Evolutionary conservation across 1,140 invertebrate genomes (phyloP).

Genomic region (Lordiphosa stackelbergi): DNA sequence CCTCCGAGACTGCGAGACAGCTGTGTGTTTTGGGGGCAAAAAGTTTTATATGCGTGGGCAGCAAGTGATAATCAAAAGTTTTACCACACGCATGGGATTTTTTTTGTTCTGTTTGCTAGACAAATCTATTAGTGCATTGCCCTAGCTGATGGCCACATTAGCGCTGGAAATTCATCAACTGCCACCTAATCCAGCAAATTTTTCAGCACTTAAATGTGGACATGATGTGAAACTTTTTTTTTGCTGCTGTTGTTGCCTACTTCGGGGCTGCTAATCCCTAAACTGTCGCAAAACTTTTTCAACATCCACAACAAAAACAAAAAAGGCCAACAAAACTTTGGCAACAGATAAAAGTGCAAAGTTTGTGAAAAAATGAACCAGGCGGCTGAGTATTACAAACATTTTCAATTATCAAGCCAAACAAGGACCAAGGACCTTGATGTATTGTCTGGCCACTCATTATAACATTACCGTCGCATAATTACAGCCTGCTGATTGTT

Average conservation of each 20-base stretch:
- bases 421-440: conserved; percentile 50
- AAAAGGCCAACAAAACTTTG: conserved; percentile 59
- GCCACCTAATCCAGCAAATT: conserved; percentile 67
- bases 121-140: conserved; percentile 63
- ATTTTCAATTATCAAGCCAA: conserved; percentile 72
- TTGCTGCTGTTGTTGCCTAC: conserved; percentile 37
- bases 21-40: conserved; percentile 16
- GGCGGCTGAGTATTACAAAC: conserved; percentile 68
- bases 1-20: conserved; percentile 9
- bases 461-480: conserved; percentile 67
- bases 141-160: conserved; percentile 38
- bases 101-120: conserved; percentile 19
- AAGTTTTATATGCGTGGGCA: conserved; percentile 20
- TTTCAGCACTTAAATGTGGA: conserved; percentile 73
- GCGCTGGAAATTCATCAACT: conserved; percentile 65
- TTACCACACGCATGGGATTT: neutral
- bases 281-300: conserved; percentile 70
- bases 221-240: conserved; percentile 58
- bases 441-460: conserved; percentile 69
- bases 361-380: conserved; percentile 41
- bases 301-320: conserved; percentile 15
- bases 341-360: conserved; percentile 71
- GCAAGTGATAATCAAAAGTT: conserved; percentile 37
- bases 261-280: conserved; percentile 65
- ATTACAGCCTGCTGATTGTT: conserved; percentile 71